Conservation (phyloP, 2,113 vertebrate genomes). For the Arenaria interpres region DNA sequence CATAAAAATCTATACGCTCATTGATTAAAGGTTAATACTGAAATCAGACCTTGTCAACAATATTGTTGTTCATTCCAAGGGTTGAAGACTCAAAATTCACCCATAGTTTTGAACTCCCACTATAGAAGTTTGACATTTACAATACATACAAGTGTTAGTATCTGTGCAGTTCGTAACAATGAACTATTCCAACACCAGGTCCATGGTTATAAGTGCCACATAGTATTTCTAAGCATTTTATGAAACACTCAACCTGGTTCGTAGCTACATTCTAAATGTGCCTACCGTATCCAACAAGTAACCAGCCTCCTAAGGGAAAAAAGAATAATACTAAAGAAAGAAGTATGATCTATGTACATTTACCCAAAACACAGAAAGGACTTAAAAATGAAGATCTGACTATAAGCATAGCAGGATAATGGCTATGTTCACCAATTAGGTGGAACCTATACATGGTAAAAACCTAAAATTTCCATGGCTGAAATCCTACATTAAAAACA, state of each 20-base stretch:
- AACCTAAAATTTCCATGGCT: background rate
- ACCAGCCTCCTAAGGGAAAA: background rate
- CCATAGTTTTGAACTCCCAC: background rate
- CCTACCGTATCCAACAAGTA: background rate
- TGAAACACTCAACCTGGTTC: background rate
- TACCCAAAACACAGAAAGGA: background rate
- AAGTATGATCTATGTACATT: background rate
- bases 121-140: background rate
- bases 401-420: background rate
- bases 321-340: background rate
- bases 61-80: background rate
- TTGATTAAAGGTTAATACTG: background rate
- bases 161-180: background rate
- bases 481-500: background rate
- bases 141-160: fast-evolving
- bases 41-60: background rate
- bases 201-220: background rate
- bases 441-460: background rate
- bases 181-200: background rate
- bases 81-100: background rate
- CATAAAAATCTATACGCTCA: background rate
- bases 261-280: background rate
- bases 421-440: background rate
- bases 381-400: background rate
- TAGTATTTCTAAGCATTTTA: background rate